phyloP scores from a whole-genome alignment of 1,140 invertebrate genomes.

The Drosophila biarmipes region DNA sequence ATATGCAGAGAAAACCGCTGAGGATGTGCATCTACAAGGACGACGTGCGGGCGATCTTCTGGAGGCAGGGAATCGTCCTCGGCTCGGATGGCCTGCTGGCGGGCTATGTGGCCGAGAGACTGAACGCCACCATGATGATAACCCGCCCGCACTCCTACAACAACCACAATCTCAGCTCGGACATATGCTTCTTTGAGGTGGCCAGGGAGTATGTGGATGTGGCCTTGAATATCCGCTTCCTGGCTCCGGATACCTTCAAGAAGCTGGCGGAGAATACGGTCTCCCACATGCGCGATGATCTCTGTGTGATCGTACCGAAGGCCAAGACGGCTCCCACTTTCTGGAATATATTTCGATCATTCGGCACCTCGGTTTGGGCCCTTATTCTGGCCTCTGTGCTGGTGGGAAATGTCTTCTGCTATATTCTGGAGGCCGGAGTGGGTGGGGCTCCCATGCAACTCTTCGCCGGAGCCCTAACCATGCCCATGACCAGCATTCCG shows the following conservation, averaged over 20 bases:
- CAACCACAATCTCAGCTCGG: slow-evolving; percentile 40
- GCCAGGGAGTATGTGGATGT: slow-evolving; percentile 65
- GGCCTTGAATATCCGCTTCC: slow-evolving; percentile 73
- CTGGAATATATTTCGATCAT: slow-evolving; percentile 80
- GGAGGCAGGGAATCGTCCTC: slow-evolving; percentile 33
- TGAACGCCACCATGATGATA: slow-evolving; percentile 75
- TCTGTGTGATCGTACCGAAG: slow-evolving; percentile 78
- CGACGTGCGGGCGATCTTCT: slow-evolving; percentile 67
- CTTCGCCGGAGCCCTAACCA: slow-evolving; percentile 50
- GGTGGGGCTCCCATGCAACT: slow-evolving; percentile 46
- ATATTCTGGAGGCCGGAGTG: not conserved
- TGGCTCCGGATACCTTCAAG: slow-evolving; percentile 53
- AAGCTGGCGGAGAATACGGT: slow-evolving; percentile 59
- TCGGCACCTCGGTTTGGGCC: slow-evolving; percentile 61
- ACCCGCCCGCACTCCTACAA: slow-evolving; percentile 49
- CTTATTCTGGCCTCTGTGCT: slow-evolving; percentile 46
- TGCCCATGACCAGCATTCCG: slow-evolving; percentile 50
- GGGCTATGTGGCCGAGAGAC: slow-evolving; percentile 57
- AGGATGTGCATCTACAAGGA: slow-evolving; percentile 76
- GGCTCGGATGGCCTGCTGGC: slow-evolving; percentile 73
- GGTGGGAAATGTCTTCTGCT: slow-evolving; percentile 53
- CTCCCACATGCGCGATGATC: slow-evolving; percentile 70
- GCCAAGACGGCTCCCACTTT: slow-evolving; percentile 58
- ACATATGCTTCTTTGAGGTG: slow-evolving; percentile 69
- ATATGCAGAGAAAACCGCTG: slow-evolving; percentile 73